Evolutionary conservation across 2,113 vertebrate genomes (phyloP).

Genomic region (Ciconia maguari): DNA sequence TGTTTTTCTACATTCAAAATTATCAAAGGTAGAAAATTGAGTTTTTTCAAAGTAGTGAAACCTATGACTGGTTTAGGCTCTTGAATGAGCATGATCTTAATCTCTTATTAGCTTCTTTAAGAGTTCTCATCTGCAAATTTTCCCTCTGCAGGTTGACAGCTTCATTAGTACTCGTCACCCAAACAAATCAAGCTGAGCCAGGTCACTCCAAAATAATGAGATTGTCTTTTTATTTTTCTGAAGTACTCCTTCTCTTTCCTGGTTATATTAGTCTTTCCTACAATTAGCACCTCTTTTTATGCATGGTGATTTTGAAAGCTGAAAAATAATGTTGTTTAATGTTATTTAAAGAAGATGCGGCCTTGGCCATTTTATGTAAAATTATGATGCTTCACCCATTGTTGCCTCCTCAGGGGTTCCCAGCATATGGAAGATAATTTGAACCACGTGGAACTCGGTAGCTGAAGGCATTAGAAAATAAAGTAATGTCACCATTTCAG

Average conservation of each 20-base stretch:
- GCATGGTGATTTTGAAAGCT: not conserved
- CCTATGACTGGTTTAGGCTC: not conserved
- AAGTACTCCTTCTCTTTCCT: not conserved
- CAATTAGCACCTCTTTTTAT: not conserved
- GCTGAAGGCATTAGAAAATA: not conserved
- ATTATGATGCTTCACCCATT: not conserved
- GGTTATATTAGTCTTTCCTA: not conserved
- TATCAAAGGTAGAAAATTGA: not conserved
- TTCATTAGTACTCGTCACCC: not conserved
- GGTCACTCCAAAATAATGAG: not conserved
- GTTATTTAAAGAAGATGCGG: not conserved
- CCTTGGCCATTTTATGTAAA: not conserved
- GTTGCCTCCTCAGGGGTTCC: not conserved
- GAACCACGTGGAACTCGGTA: not conserved
- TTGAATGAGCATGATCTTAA: not conserved
- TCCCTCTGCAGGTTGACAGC: not conserved
- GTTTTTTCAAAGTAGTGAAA: not conserved
- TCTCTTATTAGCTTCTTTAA: not conserved
- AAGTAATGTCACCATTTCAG: not conserved
- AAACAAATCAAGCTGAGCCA: not conserved
- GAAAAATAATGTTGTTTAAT: not conserved
- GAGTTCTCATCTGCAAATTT: not conserved
- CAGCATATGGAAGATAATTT: not conserved
- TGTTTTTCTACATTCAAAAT: not conserved
- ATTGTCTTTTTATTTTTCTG: not conserved